A percentile compares a stretch with the other conserved stretches of the same genome.
Conservation (phyloP, 2,113 vertebrate genomes). For the Rhinoptilus africanus region DNA sequence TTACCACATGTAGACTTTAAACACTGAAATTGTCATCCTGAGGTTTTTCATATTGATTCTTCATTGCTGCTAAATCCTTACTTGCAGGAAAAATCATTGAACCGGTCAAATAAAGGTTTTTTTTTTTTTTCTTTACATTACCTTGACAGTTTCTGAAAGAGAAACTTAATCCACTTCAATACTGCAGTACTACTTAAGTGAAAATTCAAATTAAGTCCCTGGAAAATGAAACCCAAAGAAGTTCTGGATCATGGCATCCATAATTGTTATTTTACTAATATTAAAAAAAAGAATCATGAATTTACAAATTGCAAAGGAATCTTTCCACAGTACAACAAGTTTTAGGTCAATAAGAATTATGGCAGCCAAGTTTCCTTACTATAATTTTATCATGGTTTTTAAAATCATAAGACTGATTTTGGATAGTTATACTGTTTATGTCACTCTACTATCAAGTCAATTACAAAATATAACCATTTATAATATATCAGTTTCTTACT, state of each 20-base stretch:
- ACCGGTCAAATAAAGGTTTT: not conserved
- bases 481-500: not conserved
- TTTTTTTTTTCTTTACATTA: not conserved
- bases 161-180: not conserved
- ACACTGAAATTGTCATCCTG: not conserved
- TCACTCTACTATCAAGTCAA: not conserved
- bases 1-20: slow-evolving; percentile 24
- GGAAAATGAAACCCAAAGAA: not conserved
- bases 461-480: not conserved
- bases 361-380: not conserved
- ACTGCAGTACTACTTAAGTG: not conserved
- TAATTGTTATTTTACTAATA: not conserved
- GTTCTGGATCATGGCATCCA: not conserved
- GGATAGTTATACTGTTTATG: not conserved
- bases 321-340: not conserved
- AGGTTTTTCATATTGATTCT: slow-evolving; percentile 38
- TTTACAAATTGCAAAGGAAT: not conserved
- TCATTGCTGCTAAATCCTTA: slow-evolving; percentile 26
- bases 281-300: not conserved
- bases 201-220: not conserved
- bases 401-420: not conserved
- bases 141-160: not conserved
- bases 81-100: slow-evolving; percentile 3
- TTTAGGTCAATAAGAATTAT: not conserved
- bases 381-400: not conserved